Evolutionary conservation across 2,888 invertebrate genomes (phyloP).

Genomic region (Drosophila colorata): DNA sequence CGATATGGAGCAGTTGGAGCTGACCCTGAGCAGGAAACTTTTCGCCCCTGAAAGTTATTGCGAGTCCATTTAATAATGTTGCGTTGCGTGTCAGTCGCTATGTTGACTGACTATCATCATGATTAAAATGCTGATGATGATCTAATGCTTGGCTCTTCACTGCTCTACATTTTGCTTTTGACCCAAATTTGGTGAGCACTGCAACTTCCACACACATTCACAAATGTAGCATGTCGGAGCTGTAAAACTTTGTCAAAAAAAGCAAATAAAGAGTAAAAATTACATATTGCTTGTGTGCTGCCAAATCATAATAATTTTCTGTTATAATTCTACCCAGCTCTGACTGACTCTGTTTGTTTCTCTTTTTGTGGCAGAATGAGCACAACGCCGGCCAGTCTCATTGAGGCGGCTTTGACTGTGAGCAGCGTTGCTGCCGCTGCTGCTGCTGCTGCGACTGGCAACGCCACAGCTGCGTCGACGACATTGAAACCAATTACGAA

Average conservation of each 20-base stretch:
- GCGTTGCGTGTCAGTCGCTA: conserved; percentile 60
- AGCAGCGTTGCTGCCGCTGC: conserved; percentile 56
- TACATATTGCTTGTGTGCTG: conserved; percentile 9
- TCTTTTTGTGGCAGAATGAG: conserved; percentile 70
- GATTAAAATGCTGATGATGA: conserved; percentile 34
- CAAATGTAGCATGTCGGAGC: conserved; percentile 18
- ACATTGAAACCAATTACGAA: conserved; percentile 81
- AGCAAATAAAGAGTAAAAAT: conserved; percentile 4
- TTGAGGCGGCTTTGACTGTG: conserved; percentile 75
- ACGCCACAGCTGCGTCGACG: conserved; percentile 52
- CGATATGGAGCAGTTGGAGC: conserved; percentile 55
- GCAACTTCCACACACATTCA: conserved; percentile 33
- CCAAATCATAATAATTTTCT: conserved; percentile 14
- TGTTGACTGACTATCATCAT: conserved; percentile 14
- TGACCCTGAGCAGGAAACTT: conserved; percentile 61
- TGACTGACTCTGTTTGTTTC: conserved; percentile 10
- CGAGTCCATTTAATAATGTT: conserved; percentile 41
- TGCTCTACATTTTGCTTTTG: conserved; percentile 52
- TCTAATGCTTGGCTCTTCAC: conserved; percentile 52
- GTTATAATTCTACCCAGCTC: conserved; percentile 24
- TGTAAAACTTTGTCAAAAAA: conserved; percentile 20
- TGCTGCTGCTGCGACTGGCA: conserved; percentile 38
- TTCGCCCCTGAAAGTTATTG: conserved; percentile 30
- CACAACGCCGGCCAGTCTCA: conserved; percentile 82
- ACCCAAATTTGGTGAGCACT: conserved; percentile 53